Evolutionary conservation across 2,888 invertebrate genomes (phyloP).

Genomic region (Mellilla xanthometata): DNA sequence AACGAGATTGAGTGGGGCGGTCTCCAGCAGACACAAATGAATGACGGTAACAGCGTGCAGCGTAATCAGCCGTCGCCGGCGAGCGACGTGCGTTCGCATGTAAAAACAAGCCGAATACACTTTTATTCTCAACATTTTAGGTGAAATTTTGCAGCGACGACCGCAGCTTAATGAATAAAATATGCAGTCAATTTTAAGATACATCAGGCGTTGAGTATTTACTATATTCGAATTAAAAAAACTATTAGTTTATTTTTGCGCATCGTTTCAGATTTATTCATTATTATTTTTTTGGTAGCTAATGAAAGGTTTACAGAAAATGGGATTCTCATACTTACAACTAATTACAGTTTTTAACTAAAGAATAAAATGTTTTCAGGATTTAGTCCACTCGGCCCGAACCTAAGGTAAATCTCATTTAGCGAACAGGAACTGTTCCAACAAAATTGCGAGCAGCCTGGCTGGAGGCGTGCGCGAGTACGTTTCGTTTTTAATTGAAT

Average conservation of each 20-base stretch:
- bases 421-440: conserved; percentile 46
- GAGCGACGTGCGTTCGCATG: conserved; percentile 63
- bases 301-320: no score
- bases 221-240: no score
- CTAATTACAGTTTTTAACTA: no score
- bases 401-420: conserved; percentile 48
- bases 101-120: conserved; percentile 65
- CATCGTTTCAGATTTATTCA: no score
- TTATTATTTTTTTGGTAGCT: no score
- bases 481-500: conserved; percentile 69
- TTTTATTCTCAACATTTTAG: conserved; percentile 47
- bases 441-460: conserved; percentile 54
- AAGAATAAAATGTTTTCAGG: conserved; percentile 13
- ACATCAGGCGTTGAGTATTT: no score
- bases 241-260: no score
- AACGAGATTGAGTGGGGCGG: conserved; percentile 77
- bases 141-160: conserved; percentile 39
- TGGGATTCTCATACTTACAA: no score
- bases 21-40: conserved; percentile 70
- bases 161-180: conserved; percentile 35
- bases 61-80: conserved; percentile 73
- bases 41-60: conserved; percentile 66
- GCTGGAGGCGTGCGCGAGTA: conserved; percentile 45
- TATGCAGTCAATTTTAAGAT: conserved; percentile 34
- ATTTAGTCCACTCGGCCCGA: conserved; percentile 21